These are phyloP conservation scores for Lutraria rhynchaena DNA, from an alignment of 1,140 invertebrate genomes.

Conservation along the genomic window DNA sequence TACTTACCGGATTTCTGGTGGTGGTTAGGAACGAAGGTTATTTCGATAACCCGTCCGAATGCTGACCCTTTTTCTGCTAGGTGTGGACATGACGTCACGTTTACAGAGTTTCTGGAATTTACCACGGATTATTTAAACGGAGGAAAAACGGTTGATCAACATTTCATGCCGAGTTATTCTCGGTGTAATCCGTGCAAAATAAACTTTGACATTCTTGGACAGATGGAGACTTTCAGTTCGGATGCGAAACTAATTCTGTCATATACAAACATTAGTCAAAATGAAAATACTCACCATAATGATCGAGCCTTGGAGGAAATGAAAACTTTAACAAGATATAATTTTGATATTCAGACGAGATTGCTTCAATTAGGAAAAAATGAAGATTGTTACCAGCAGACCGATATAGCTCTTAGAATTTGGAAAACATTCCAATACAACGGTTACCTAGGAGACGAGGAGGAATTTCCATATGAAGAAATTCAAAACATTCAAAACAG, in stretches of 20 bases:
- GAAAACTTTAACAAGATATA: slow-evolving; percentile 33
- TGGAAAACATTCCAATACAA: slow-evolving; percentile 49
- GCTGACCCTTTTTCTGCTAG: slow-evolving; percentile 9
- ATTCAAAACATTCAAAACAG: slow-evolving; percentile 10
- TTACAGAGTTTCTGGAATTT: slow-evolving; percentile 63
- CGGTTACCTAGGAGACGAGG: slow-evolving; percentile 30
- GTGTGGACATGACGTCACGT: slow-evolving; percentile 66
- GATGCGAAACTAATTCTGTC: slow-evolving; percentile 37
- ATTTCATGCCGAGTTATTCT: slow-evolving; percentile 60
- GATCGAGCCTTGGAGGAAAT: slow-evolving; percentile 26
- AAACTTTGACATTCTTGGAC: slow-evolving; percentile 41
- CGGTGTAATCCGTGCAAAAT: slow-evolving; percentile 59
- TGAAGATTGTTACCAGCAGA: slow-evolving; percentile 24
- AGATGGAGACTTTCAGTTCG: slow-evolving; percentile 42
- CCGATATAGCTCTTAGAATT: slow-evolving; percentile 1
- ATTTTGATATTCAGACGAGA: slow-evolving; percentile 21
- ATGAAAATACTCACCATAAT: not conserved
- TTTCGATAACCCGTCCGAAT: not conserved
- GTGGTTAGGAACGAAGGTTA: slow-evolving; percentile 30
- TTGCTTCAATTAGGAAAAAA: not conserved
- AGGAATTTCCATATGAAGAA: slow-evolving; percentile 33
- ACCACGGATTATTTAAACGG: slow-evolving; percentile 11
- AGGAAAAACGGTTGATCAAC: slow-evolving; percentile 45
- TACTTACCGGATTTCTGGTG: slow-evolving; percentile 61
- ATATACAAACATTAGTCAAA: too few relatives aligned